phyloP scores from a whole-genome alignment of 64 coral and sea anemone genomes.

The Exaiptasia diaphana region DNA sequence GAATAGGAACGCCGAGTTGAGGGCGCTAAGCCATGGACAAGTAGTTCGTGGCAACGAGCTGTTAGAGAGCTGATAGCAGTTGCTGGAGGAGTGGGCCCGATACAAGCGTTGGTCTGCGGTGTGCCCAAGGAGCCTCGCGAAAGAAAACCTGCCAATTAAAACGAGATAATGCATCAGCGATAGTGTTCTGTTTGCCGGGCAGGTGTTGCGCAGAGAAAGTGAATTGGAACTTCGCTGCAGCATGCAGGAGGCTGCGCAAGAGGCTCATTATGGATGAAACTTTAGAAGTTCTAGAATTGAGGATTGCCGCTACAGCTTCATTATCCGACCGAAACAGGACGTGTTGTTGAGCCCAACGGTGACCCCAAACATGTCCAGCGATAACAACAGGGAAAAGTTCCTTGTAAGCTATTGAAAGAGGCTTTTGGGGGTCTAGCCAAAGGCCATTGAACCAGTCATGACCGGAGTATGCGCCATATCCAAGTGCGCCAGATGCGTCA shows the following conservation, averaged over 20 bases:
- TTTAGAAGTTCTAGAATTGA: slow-evolving; percentile 15
- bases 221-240: background rate
- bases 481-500: slow-evolving; percentile 1
- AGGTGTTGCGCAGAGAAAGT: slow-evolving; percentile 11
- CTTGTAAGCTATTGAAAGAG: background rate
- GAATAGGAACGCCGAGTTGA: slow-evolving; percentile 14
- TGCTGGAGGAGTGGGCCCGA: background rate
- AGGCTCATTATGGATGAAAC: slow-evolving; percentile 4
- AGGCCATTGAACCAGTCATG: background rate
- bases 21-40: background rate
- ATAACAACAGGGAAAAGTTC: background rate
- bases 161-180: slow-evolving; percentile 49
- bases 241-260: slow-evolving; percentile 10
- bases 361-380: background rate
- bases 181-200: slow-evolving; percentile 3
- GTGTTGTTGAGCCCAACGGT: background rate
- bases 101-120: background rate
- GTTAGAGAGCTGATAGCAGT: background rate
- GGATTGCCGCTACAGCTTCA: background rate
- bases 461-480: slow-evolving; percentile 9
- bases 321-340: background rate
- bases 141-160: slow-evolving; percentile 35
- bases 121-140: background rate
- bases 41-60: background rate
- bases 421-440: background rate